Evolutionary conservation across 2,113 vertebrate species (phyloP).

Genomic region (Ariopsis seemanni): DNA sequence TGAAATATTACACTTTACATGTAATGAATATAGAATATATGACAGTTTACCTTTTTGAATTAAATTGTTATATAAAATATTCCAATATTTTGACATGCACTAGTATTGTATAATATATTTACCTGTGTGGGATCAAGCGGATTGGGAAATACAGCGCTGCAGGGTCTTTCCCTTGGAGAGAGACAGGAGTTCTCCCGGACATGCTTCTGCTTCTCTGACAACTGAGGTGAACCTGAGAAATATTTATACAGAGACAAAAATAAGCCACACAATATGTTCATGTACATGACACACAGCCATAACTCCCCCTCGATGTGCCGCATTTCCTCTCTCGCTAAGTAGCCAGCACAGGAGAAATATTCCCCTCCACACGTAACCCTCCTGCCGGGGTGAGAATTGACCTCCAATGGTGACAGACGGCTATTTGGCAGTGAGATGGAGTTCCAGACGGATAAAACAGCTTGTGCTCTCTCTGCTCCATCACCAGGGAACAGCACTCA

Average conservation of each 20-base stretch:
- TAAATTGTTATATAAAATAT: no score
- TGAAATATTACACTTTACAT: no score
- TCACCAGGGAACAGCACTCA: slow-evolving; percentile 20
- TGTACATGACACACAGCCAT: not conserved
- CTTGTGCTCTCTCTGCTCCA: slow-evolving; percentile 13
- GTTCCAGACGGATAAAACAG: not conserved
- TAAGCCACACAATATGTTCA: slow-evolving; percentile 8
- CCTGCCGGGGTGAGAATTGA: slow-evolving; percentile 45
- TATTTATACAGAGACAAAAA: slow-evolving; percentile 26
- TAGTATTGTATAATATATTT: not conserved
- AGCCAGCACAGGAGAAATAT: slow-evolving; percentile 29
- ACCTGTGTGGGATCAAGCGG: slow-evolving; percentile 85
- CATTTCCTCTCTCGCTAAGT: slow-evolving; percentile 44
- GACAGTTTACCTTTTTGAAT: no score
- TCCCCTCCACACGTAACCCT: not conserved
- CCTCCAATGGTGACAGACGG: slow-evolving; percentile 41
- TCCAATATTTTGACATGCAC: no score
- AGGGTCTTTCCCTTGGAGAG: slow-evolving; percentile 91
- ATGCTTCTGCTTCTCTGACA: slow-evolving; percentile 98
- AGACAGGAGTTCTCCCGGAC: slow-evolving; percentile 93
- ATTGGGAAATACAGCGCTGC: slow-evolving; percentile 92
- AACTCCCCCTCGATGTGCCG: slow-evolving; percentile 1
- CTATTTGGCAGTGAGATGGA: slow-evolving; percentile 41
- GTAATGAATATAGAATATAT: no score
- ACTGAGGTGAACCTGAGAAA: slow-evolving; percentile 86